phyloP scores from a whole-genome alignment of 2,888 invertebrate species.

The Scaptomyza cyrtandrae region DNA sequence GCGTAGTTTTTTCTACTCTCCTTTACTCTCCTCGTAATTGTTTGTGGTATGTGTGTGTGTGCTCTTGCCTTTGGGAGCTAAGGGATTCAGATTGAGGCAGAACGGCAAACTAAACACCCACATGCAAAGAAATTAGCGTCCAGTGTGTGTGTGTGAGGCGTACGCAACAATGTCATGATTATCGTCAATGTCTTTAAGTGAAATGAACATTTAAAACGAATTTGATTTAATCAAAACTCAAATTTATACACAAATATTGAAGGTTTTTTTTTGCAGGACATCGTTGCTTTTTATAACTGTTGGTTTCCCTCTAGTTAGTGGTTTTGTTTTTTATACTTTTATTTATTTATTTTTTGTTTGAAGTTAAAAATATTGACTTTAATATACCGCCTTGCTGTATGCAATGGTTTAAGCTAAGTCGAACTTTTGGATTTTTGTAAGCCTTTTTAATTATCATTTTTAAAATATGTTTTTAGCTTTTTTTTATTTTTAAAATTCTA shows the following conservation, averaged over 20 bases:
- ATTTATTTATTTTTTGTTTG: too few species aligned
- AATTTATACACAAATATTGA: too few species aligned
- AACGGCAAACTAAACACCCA: constrained; percentile 64
- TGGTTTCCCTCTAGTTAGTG: too few species aligned
- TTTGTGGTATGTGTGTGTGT: constrained; percentile 33
- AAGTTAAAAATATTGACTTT: background rate
- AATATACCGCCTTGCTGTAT: constrained; percentile 29
- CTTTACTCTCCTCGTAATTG: constrained; percentile 56
- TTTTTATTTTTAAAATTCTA: too few species aligned
- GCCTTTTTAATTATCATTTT: too few species aligned
- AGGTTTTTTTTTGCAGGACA: too few species aligned
- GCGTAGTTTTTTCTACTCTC: constrained; percentile 56
- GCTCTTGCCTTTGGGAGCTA: constrained; percentile 26
- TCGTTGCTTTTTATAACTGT: too few species aligned
- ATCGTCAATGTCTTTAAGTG: constrained; percentile 37
- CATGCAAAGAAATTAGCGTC: constrained; percentile 69
- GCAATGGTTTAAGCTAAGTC: too few species aligned
- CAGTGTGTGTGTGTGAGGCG: constrained; percentile 1
- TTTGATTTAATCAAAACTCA: constrained; percentile 26
- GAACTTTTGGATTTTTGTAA: constrained; percentile 1
- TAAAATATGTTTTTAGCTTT: too few species aligned
- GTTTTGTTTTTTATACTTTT: too few species aligned
- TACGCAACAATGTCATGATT: constrained; percentile 70
- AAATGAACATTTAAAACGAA: too few species aligned
- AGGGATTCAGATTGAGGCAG: constrained; percentile 12